phyloP scores from a whole-genome alignment of 1,140 invertebrate genomes.

The Camponotus pennsylvanicus region DNA sequence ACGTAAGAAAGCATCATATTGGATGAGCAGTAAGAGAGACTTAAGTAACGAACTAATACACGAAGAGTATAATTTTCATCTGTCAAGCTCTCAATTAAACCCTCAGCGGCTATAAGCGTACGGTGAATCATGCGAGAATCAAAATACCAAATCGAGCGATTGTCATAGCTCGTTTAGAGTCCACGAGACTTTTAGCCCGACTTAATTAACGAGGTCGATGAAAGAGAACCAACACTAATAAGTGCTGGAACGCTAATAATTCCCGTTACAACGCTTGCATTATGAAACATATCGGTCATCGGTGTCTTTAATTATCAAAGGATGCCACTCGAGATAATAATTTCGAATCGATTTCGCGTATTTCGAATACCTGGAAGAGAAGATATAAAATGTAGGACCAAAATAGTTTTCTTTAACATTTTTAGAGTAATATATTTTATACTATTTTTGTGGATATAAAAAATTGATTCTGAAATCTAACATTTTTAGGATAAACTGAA shows the following conservation, averaged over 20 bases:
- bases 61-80: slow-evolving; percentile 54
- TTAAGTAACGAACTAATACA: slow-evolving; percentile 36
- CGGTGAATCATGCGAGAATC: slow-evolving; percentile 57
- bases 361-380: not conserved
- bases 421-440: not conserved
- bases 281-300: slow-evolving; percentile 3
- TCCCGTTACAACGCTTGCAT: slow-evolving; percentile 15
- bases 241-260: slow-evolving; percentile 57
- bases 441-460: not conserved
- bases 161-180: slow-evolving; percentile 61
- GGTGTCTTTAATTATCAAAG: slow-evolving; percentile 46
- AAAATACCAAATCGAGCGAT: slow-evolving; percentile 64
- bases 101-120: slow-evolving; percentile 27
- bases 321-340: slow-evolving; percentile 22
- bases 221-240: slow-evolving; percentile 51
- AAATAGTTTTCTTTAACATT: not conserved
- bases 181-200: slow-evolving; percentile 54
- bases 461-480: not conserved
- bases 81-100: slow-evolving; percentile 45
- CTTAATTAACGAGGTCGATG: slow-evolving; percentile 62
- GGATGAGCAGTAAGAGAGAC: not conserved
- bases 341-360: not conserved
- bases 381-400: not conserved
- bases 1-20: not conserved
- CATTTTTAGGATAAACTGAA: not conserved